Evolutionary conservation across 2,113 vertebrate genomes (phyloP), one percentile per base, ranked within the genome.

Genomic region (Beaufortia kweichowensis): DNA sequence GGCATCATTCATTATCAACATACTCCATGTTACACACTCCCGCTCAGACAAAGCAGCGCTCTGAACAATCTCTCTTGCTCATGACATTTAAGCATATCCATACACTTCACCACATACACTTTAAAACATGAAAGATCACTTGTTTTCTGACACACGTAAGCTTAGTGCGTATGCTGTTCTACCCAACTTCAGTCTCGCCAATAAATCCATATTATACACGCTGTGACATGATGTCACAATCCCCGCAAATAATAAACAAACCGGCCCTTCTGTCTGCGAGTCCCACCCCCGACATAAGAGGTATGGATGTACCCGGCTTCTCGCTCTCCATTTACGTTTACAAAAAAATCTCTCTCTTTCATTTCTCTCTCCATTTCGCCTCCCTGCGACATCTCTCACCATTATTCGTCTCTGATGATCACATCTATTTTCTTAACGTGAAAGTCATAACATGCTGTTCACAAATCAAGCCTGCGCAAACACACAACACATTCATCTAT

Each of bases 221-320:
- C 70, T 61, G 35, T 48, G 70, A 73, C 70, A 61, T 73, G 56
- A 2, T 61, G 70, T 61, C 70, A 73, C 15, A 46, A 35, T 61
- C 56, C 19, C 60, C 35, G 17, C 35, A 31, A 73, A 73, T 61
- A 61, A 73, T 29, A 29, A 60, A 73, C 70, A 61, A 73, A 73
- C 26, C 19, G 31, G 39, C 39, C 39, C 55, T 61, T 1, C 53
- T 57, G 50, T 55, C 68, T 71, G 28, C 10, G 28, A 39, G 69
- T 43, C 53, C 28, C 55, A 55, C 12, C 65, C 43, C n/a, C 65
- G 28, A 31, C 26, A 50, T 24, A 56, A 70, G 31, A 70, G 69
- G 35, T 26, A 59, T 43, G 55, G 21, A 59, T 71, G 23, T 43
- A 19, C 53, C 66, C 24, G 31, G 29, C 23, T 19, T 15, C 55